Evolutionary conservation across 1,140 invertebrate species (phyloP).

Genomic region (Samia ricini): DNA sequence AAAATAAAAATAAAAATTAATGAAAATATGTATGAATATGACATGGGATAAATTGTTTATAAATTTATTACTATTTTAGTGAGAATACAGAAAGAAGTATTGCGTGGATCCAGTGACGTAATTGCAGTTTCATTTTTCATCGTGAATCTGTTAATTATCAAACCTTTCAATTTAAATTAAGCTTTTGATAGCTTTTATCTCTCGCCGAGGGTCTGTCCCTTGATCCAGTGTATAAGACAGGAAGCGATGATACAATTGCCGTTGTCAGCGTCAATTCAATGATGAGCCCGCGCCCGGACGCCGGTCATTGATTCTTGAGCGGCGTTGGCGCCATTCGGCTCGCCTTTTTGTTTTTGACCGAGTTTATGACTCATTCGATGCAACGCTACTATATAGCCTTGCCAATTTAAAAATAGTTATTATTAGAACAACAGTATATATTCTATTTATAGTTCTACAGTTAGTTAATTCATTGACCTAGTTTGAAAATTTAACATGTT

Average conservation of each 20-base stretch:
- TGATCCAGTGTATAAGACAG: conserved; percentile 43
- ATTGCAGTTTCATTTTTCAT: not conserved
- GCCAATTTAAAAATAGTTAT: conserved; percentile 15
- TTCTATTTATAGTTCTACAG: conserved; percentile 4
- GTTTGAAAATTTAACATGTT: not conserved
- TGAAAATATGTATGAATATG: no score
- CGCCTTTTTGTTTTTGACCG: conserved; percentile 31
- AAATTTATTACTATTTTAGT: no score
- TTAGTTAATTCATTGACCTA: not conserved
- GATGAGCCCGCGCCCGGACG: conserved; percentile 53
- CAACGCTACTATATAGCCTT: conserved; percentile 8
- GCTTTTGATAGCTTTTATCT: no score
- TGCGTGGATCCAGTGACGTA: no score
- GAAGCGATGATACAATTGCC: conserved; percentile 66
- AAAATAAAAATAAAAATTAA: no score
- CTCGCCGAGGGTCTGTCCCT: conserved; percentile 18
- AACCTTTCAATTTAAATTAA: no score
- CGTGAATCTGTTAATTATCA: no score
- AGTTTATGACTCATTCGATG: conserved; percentile 3
- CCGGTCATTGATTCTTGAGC: conserved; percentile 60
- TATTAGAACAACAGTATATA: conserved; percentile 3
- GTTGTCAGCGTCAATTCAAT: conserved; percentile 63
- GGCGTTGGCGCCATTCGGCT: conserved; percentile 40
- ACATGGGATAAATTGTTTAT: no score
- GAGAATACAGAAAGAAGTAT: no score